Conservation (phyloP, 2,113 vertebrate genomes). For the Macheiramphus alcinus region DNA sequence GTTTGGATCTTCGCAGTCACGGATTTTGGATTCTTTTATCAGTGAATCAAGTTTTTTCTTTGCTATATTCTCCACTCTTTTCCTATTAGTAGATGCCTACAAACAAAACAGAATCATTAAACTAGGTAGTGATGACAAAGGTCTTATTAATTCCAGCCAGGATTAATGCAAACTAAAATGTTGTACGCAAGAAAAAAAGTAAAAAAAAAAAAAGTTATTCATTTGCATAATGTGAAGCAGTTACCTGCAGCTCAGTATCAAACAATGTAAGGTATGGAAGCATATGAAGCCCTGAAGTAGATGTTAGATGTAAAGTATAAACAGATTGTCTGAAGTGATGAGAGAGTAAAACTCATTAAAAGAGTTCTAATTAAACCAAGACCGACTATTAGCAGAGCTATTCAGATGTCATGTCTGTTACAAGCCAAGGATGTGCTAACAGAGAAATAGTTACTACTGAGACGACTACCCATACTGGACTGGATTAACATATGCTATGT, state of each 20-base stretch:
- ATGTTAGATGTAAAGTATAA: background rate
- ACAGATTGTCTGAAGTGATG: background rate
- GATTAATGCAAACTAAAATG: background rate
- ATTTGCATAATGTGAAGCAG: background rate
- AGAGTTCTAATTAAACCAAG: background rate
- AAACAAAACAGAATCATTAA: background rate
- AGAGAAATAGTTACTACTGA: background rate
- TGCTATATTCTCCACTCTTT: constrained; percentile 91
- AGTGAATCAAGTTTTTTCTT: constrained; percentile 94
- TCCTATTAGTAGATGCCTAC: constrained; percentile 89
- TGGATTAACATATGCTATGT: background rate
- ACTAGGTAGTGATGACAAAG: background rate
- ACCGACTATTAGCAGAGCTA: background rate
- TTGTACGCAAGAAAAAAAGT: too few relatives aligned
- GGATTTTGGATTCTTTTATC: constrained; percentile 95
- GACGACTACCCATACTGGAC: background rate
- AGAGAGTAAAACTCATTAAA: background rate
- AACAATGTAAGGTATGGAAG: background rate
- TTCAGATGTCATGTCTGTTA: background rate
- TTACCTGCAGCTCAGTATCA: background rate
- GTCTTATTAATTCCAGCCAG: background rate
- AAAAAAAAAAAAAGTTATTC: background rate
- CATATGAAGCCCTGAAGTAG: background rate
- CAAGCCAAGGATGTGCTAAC: background rate
- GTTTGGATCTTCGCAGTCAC: constrained; percentile 90